phyloP scores from a whole-genome alignment of 1,140 invertebrate species.

The Temnothorax longispinosus region DNA sequence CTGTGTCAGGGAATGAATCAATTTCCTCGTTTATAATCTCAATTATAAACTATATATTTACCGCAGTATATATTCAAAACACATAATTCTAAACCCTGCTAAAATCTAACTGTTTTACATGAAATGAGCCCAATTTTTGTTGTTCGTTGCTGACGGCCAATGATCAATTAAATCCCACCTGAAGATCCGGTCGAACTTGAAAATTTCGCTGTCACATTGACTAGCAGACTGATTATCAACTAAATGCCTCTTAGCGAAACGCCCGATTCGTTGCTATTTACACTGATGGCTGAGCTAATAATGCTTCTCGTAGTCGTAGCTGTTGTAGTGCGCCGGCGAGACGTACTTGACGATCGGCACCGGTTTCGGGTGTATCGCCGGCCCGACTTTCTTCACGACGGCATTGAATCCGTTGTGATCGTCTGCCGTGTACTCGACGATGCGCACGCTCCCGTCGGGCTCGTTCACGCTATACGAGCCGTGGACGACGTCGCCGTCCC shows the following conservation, averaged over 20 bases:
- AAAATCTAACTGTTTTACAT: neutral
- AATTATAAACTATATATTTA: neutral
- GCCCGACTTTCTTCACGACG: constrained; percentile 85
- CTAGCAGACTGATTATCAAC: neutral
- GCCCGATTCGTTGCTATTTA: constrained; percentile 43
- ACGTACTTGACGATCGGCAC: constrained; percentile 81
- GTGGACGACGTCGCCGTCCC: constrained; percentile 86
- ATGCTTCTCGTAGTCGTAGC: constrained; percentile 83
- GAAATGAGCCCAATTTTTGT: neutral
- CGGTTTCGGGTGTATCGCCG: constrained; percentile 82
- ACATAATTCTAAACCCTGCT: neutral
- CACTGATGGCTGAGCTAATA: constrained; percentile 63
- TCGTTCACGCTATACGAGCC: constrained; percentile 86
- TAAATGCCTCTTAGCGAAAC: constrained; percentile 21
- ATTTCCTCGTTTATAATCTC: neutral
- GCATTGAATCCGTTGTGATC: constrained; percentile 87
- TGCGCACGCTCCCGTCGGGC: constrained; percentile 86
- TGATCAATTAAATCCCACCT: neutral
- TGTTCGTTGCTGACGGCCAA: neutral
- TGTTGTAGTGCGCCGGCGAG: constrained; percentile 80
- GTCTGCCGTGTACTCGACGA: constrained; percentile 86
- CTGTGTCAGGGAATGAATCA: neutral
- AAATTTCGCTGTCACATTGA: constrained; percentile 2
- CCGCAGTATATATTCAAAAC: constrained; percentile 3
- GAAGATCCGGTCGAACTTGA: neutral